phyloP scores from a whole-genome alignment of 2,888 invertebrate genomes.

The Dione juno region DNA sequence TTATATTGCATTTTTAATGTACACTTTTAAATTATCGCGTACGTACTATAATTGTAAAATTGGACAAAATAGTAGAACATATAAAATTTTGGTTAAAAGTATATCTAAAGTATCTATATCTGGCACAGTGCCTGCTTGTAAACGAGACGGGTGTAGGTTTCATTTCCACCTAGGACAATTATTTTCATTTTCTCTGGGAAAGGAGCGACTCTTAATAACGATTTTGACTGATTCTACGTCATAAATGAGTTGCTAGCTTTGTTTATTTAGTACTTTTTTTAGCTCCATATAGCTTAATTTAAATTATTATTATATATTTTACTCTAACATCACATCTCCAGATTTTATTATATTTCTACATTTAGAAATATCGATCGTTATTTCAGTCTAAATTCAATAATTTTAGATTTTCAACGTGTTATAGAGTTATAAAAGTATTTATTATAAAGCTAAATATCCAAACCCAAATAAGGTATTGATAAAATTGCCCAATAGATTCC shows the following conservation, averaged over 20 bases:
- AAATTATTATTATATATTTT: too few species aligned
- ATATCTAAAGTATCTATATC: background rate
- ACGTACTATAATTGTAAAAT: conserved; percentile 18
- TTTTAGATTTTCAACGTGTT: background rate
- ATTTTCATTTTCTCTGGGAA: too few species aligned
- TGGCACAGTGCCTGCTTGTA: too few species aligned
- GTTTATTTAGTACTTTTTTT: background rate
- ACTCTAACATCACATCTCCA: too few species aligned
- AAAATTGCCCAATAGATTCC: background rate
- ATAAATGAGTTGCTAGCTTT: background rate
- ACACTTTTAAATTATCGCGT: background rate
- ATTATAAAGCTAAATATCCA: background rate
- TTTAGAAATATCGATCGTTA: too few species aligned
- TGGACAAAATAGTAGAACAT: background rate
- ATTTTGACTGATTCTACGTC: background rate
- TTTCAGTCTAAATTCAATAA: too few species aligned
- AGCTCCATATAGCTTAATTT: too few species aligned
- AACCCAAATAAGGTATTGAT: conserved; percentile 3
- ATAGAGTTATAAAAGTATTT: background rate
- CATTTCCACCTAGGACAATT: too few species aligned
- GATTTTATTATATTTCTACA: too few species aligned
- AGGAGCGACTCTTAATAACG: background rate
- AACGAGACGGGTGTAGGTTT: too few species aligned
- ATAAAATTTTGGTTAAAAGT: conserved; percentile 6
- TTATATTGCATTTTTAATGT: background rate